These are phyloP conservation scores for Dendrolimus houi DNA, from an alignment of 2,888 invertebrate species.

Conservation along the genomic window DNA sequence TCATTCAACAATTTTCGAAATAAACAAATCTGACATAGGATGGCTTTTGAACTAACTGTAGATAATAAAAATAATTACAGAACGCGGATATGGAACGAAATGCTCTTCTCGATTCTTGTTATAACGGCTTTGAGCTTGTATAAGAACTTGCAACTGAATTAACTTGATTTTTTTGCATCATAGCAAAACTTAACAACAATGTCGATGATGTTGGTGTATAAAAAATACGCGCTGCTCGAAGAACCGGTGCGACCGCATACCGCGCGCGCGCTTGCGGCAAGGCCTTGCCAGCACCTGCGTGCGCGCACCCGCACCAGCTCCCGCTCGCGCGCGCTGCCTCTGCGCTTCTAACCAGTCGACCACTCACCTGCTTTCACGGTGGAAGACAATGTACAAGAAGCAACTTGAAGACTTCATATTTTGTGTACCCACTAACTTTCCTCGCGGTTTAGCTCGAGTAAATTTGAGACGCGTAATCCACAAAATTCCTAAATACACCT, in stretches of 20 bases:
- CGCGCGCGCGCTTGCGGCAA: slow-evolving; percentile 40
- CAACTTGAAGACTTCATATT: neutral
- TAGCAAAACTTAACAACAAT: slow-evolving; percentile 71
- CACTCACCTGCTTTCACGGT: slow-evolving; percentile 45
- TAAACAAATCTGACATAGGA: slow-evolving; percentile 13
- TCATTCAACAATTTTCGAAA: slow-evolving; percentile 3
- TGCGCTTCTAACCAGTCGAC: slow-evolving; percentile 22
- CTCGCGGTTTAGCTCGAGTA: too few species aligned
- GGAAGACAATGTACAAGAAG: slow-evolving; percentile 12
- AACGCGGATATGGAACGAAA: slow-evolving; percentile 20
- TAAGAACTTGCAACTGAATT: slow-evolving; percentile 33
- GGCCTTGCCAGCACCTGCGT: slow-evolving; percentile 16
- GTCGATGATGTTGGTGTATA: slow-evolving; percentile 68
- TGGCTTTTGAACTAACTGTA: slow-evolving; percentile 18
- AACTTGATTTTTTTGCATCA: slow-evolving; percentile 55
- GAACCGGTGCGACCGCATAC: slow-evolving; percentile 75
- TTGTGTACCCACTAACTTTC: too few species aligned
- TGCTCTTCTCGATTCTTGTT: slow-evolving; percentile 17
- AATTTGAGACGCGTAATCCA: too few species aligned
- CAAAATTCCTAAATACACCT: too few species aligned
- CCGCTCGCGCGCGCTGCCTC: slow-evolving; percentile 15
- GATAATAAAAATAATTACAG: slow-evolving; percentile 12
- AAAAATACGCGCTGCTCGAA: slow-evolving; percentile 72
- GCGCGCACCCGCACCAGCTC: slow-evolving; percentile 16
- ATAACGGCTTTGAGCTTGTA: slow-evolving; percentile 26